Base-by-base conservation (phyloP, 2,888 invertebrate genomes). In the Zelleria hepariella region DNA sequence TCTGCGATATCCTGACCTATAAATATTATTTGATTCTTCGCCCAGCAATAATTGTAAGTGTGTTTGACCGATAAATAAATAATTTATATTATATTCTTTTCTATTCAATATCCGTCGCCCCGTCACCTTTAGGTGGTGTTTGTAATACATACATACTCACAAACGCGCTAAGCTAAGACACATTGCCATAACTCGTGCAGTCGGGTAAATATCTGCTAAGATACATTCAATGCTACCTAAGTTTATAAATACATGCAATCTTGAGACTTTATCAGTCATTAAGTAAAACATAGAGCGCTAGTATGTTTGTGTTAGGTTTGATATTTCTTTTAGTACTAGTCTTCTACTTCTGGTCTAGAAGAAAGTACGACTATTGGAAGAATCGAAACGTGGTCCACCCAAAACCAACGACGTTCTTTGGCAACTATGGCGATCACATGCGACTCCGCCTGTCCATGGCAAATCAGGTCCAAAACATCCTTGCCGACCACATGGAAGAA, bases 341-440 rank as follows among this genome's bases (percentile, higher is more conserved):
- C 5, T n/a, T 62, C 24, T 58, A 42, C 15, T 48, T 21, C 51
- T 23, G 65, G 0, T 68, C 69, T 0, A 71, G 60, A 57, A 62
- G 63, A 26, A 78, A 72, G n/a, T 73, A 66, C 23, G 60, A 69
- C 23, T 79, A 76, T 58, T 84, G 84, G 84, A 67, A 71, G 55
- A 69, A 68, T 23, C 74, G 68, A 56, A 72, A 75, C 5, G 74
- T 84, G 0, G 72, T 74, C 0, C 61, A 69, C 59, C 3, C 64
- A 2, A 64, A 71, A 54, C 78, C 84, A 0, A 47, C 63, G 2
- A 70, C 71, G 0, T 51, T 86, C 1, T 67, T 86, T 2, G 85
- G 84, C 0, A 83, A 84, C 59, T 83, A 75, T 58, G 66, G 67
- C 0, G 67, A 70, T 3, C 74, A 66, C 26, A 72, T 85, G 10